Evolutionary conservation across 2,113 vertebrate genomes (phyloP).

Genomic region (Zosterops hypoxanthus): DNA sequence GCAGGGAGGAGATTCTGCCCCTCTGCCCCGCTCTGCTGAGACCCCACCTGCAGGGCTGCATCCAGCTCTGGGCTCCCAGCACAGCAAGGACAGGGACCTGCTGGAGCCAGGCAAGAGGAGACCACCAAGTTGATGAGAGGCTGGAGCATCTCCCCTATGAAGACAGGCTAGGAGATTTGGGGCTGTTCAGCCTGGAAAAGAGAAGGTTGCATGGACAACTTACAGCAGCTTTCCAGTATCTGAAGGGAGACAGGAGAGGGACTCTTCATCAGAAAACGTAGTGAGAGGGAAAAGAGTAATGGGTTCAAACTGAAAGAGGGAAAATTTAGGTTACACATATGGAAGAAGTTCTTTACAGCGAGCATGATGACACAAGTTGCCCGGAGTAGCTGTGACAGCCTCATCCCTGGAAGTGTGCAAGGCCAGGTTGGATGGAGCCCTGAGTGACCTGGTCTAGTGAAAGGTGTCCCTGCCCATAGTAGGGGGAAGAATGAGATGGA

Average conservation of each 20-base stretch:
- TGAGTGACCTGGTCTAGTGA: neutral
- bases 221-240: neutral
- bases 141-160: neutral
- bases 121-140: neutral
- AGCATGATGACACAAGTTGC: neutral
- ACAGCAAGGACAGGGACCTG: neutral
- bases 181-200: neutral
- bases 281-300: neutral
- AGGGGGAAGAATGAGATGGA: neutral
- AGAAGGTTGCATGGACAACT: neutral
- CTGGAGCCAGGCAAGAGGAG: accelerated
- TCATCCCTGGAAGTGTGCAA: neutral
- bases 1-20: neutral
- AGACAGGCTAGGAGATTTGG: neutral
- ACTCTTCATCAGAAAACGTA: neutral
- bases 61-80: neutral
- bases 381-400: neutral
- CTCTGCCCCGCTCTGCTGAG: neutral
- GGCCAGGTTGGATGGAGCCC: neutral
- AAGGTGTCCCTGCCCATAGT: neutral
- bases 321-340: neutral
- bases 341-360: neutral
- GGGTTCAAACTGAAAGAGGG: neutral
- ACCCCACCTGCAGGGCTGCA: neutral
- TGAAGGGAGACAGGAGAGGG: neutral